These are phyloP conservation scores for Spinibarbus caldwelli DNA, from an alignment of 2,797 vertebrate genomes.

Conservation along the genomic window DNA sequence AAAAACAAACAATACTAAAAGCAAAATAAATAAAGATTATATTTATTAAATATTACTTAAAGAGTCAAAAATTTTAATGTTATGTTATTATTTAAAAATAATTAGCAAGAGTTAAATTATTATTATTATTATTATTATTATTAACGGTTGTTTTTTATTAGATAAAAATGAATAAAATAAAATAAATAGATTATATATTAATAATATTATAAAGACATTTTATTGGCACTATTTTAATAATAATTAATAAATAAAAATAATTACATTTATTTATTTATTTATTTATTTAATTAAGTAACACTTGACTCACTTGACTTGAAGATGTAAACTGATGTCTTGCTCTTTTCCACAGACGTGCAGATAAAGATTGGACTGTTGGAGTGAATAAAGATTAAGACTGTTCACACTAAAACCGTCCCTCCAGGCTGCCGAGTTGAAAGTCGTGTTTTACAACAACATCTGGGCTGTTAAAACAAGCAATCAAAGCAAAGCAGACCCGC, in stretches of 20 bases:
- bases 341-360: neutral
- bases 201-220: neutral
- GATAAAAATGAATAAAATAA: neutral
- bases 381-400: neutral
- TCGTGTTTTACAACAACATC: slow-evolving; percentile 4
- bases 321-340: neutral
- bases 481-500: neutral
- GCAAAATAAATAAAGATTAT: neutral
- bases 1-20: neutral
- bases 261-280: neutral
- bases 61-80: no score
- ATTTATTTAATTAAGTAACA: neutral
- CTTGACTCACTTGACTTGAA: no score
- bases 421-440: neutral
- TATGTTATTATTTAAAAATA: no score
- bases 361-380: neutral
- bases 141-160: no score
- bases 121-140: no score
- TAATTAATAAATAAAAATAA: neutral
- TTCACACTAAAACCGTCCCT: neutral
- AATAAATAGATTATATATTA: no score
- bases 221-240: neutral
- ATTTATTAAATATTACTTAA: no score
- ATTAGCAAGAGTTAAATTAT: no score
- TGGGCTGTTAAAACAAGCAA: slow-evolving; percentile 14